These are phyloP conservation scores for Gracilinanus agilis DNA, from an alignment of 2,113 vertebrate genomes.

Conservation along the genomic window DNA sequence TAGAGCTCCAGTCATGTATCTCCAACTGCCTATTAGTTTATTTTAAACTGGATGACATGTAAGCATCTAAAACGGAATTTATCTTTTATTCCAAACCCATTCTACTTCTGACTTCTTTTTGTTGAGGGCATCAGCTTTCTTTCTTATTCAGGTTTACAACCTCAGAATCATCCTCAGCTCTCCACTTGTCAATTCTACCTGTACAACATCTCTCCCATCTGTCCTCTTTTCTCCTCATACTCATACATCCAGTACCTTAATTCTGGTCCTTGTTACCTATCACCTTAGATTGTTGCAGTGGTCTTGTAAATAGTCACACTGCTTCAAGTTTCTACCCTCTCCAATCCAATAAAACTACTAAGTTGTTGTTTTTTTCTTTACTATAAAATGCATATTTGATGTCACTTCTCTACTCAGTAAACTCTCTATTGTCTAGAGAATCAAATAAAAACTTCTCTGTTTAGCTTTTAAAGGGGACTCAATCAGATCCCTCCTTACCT, in stretches of 20 bases:
- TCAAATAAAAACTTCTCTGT: not conserved
- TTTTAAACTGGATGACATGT: not conserved
- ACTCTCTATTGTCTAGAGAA: not conserved
- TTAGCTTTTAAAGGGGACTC: not conserved
- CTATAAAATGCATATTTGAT: not conserved
- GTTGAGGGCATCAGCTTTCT: not conserved
- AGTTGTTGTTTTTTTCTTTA: not conserved
- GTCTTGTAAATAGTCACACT: not conserved
- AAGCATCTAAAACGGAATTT: not conserved
- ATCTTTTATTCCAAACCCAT: not conserved
- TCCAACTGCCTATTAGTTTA: not conserved
- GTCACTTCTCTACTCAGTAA: not conserved
- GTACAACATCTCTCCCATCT: not conserved
- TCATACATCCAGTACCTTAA: not conserved
- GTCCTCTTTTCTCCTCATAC: not conserved
- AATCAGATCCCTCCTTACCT: not conserved
- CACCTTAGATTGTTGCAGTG: not conserved
- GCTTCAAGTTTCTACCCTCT: not conserved
- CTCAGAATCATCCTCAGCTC: not conserved
- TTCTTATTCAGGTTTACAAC: not conserved
- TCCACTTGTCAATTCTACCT: not conserved
- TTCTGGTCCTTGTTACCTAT: not conserved
- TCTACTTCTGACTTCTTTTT: not conserved
- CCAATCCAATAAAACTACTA: not conserved
- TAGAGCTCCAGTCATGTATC: not conserved